Evolutionary conservation across 2,888 invertebrate genomes (phyloP), one percentile per base, ranked within the genome.

Genomic region (Thymelicus lineola): DNA sequence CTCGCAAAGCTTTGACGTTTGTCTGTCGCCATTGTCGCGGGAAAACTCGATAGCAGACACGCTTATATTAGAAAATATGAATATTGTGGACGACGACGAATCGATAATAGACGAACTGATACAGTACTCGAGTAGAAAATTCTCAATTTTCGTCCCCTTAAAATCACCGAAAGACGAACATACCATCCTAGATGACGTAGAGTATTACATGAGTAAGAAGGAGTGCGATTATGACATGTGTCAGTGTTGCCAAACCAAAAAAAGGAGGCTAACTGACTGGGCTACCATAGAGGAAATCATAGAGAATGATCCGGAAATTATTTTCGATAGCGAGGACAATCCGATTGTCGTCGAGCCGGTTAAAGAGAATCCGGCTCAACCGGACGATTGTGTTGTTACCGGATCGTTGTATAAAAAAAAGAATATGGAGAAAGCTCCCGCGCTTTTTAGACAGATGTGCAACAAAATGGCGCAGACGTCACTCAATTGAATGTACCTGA

Each of bases 261-360:
- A 80, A 76, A 88, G 81, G 68, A 17, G 86, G 50, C 83, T 76
- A 6, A 90, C 88, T 0, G 86, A 91, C 65, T 93, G 93, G 93
- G 78, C 88, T 67, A 86, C 88, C 0, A 91, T 93, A 35, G 92
- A 91, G 79, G 88, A 91, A 66, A 90, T 90, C 0, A 93, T 93
- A n/a, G 92, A 92, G 62, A 91, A 92, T 57, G 92, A 93, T 78
- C 91, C 93, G 1, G 93, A 93, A 75, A 93, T 93, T 0, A 93
- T 93, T 72, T 93, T 93, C 79, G 93, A 93, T 82, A 75, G 80
- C 10, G 87, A 93, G 20, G 87, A 91, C 57, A 90, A 90, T 73
- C 91, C 91, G 12, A 88, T 89, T 9, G 78, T 90, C 1, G 88
- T 91, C 2, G 88, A 90, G 70, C 85, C 83, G 5, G 79, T 84